Conservation (phyloP, 2,113 vertebrate species). For the Strix aluco region DNA sequence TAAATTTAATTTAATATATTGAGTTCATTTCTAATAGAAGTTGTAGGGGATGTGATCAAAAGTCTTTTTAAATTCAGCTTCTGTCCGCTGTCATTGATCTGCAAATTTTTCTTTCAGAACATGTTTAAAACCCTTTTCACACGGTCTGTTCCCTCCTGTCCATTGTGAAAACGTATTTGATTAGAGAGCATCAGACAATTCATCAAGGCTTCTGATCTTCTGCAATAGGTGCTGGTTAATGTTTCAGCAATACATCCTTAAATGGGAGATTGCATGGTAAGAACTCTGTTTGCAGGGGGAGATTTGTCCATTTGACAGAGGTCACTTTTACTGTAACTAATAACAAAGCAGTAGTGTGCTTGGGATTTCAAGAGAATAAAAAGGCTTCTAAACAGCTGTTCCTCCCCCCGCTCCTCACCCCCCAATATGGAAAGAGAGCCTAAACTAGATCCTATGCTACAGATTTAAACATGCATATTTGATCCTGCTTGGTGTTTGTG, state of each 20-base stretch:
- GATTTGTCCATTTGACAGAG: neutral
- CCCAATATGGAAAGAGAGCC: neutral
- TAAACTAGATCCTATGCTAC: neutral
- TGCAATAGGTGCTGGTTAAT: neutral
- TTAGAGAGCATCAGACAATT: neutral
- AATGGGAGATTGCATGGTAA: neutral
- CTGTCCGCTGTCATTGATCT: neutral
- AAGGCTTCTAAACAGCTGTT: neutral
- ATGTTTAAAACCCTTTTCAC: neutral
- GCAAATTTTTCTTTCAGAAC: conserved; percentile 20
- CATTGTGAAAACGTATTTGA: neutral
- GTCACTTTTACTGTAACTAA: neutral
- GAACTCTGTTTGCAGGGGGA: neutral
- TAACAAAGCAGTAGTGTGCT: neutral
- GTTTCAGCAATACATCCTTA: neutral
- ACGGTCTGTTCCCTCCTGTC: neutral
- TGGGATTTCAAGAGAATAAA: neutral
- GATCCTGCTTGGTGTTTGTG: neutral
- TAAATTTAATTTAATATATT: neutral
- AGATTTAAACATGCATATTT: neutral
- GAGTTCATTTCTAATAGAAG: neutral
- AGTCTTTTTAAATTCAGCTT: conserved; percentile 32
- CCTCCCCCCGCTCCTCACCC: accelerated
- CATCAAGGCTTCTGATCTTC: conserved; percentile 10
- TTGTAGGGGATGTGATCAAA: neutral